Conservation (phyloP, 2,797 vertebrate genomes). For the Paratrypauchen microcephalus region DNA sequence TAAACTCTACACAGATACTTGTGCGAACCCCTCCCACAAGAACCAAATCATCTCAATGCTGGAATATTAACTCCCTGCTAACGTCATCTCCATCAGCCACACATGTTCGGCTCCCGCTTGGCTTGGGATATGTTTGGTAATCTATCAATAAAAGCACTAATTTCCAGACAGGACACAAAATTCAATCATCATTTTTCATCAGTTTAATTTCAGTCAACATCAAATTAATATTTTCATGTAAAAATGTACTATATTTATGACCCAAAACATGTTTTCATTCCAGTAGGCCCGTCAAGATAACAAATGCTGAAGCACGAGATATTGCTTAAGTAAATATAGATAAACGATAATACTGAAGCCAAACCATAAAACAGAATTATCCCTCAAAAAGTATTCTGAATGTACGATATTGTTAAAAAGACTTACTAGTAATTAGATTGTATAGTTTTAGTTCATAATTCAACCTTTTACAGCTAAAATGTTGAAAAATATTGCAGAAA, state of each 20-base stretch:
- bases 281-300: not conserved
- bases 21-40: slow-evolving; percentile 33
- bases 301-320: too few species aligned
- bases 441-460: too few species aligned
- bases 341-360: too few species aligned
- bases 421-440: too few species aligned
- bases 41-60: slow-evolving; percentile 41
- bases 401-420: too few species aligned
- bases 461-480: too few species aligned
- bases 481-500: too few species aligned
- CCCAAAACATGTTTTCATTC: not conserved
- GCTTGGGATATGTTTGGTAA: slow-evolving; percentile 1
- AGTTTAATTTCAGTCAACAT: not conserved
- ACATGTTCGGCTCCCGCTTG: slow-evolving; percentile 1
- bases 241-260: not conserved
- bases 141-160: not conserved
- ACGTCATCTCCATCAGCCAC: slow-evolving; percentile 34
- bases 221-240: not conserved
- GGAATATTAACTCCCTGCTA: slow-evolving; percentile 45
- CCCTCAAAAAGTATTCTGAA: too few species aligned
- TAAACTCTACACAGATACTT: slow-evolving; percentile 32
- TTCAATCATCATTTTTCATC: slow-evolving; percentile 9
- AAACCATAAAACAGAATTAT: too few species aligned
- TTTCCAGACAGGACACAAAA: not conserved
- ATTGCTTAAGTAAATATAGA: too few species aligned